phyloP scores from a whole-genome alignment of 2,888 invertebrate genomes.

The Rhagonycha lutea region DNA sequence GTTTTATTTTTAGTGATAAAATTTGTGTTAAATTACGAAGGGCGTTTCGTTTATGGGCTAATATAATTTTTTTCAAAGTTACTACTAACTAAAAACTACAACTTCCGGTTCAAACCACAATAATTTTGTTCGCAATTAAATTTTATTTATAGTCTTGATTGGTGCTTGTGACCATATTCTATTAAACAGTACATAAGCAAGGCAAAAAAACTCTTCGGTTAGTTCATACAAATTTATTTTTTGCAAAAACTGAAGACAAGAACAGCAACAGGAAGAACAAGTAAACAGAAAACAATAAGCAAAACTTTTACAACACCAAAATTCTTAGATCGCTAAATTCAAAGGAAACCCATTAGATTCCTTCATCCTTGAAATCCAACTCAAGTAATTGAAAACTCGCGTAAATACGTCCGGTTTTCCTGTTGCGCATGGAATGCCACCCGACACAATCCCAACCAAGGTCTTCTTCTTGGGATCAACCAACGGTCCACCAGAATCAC shows the following conservation, averaged over 20 bases:
- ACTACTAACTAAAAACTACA: too few relatives aligned
- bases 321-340: neutral
- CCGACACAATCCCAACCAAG: conserved; percentile 53
- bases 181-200: too few relatives aligned
- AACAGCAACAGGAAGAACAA: too few relatives aligned
- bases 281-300: too few relatives aligned
- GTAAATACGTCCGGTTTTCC: conserved; percentile 54
- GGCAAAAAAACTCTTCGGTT: too few relatives aligned
- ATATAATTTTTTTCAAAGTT: too few relatives aligned
- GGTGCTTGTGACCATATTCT: too few relatives aligned
- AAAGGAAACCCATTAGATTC: neutral
- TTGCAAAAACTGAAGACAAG: too few relatives aligned
- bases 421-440: conserved; percentile 54
- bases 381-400: conserved; percentile 48
- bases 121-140: too few relatives aligned
- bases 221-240: too few relatives aligned
- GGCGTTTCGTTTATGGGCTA: neutral
- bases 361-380: conserved; percentile 48
- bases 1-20: neutral
- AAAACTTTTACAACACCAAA: too few relatives aligned
- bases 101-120: neutral
- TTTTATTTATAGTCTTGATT: too few relatives aligned
- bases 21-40: neutral
- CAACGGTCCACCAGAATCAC: conserved; percentile 22
- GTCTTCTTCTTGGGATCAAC: conserved; percentile 2